Evolutionary conservation across 2,888 invertebrate genomes (phyloP), one percentile per base, ranked within the genome.

Genomic region (Machimus rusticus): DNA sequence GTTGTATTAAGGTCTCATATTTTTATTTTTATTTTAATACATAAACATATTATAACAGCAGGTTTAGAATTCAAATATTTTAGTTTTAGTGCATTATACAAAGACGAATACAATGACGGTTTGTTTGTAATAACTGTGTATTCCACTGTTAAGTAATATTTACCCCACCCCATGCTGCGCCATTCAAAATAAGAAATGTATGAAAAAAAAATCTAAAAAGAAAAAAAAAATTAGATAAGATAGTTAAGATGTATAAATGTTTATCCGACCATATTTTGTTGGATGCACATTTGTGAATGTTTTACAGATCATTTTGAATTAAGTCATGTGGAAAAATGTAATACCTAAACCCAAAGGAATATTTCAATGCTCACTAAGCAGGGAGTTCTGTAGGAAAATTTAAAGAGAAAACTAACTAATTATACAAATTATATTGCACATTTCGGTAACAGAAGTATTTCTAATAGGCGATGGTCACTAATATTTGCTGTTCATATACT

Each of bases 301-400:
- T 86, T 57, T 55, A 87, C 74, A 88, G 66, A 84, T 78, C 77
- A 85, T 87, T 87, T 77, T 55, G 78, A 74, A 31, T 87, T 23
- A 66, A 66, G 23, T 9, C 66, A 66, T 66, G 66, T 66, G 66
- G 28, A 66, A 46, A 78, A 19, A 43, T 84, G 82, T 87, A 76
- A 85, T 85, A 77, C 66, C 78, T 84, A 87, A 86, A 87, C 79
- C 66, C 85, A 87, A 43, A 46, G 46, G 79, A 74, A 81, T 43
- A 86, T 88, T 88, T 87, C 87, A 86, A 85, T 88, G 88, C 88
- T 88, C 88, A 88, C 66, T 88, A 78, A 85, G 87, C 87, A 87
- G 79, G 87, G 46, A 85, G 76, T 85, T 79, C 85, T 87, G 85
- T 85, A 88, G 86, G 34, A 85, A 66, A 66, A 23, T 66, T 66